phyloP scores from a whole-genome alignment of 2,797 vertebrate genomes.

The Nyctibius grandis region DNA sequence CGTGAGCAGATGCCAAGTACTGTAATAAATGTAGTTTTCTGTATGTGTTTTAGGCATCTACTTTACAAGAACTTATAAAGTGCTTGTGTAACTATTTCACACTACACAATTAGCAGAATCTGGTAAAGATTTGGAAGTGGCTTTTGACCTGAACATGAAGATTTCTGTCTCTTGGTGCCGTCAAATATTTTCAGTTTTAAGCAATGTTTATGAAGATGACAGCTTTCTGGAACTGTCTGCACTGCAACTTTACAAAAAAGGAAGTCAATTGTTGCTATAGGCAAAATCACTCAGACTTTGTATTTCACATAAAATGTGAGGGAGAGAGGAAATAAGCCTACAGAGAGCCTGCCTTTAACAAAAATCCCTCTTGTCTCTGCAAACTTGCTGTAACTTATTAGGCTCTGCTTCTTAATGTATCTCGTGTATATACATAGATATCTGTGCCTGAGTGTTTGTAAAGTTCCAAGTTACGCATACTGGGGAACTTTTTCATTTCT shows the following conservation, averaged over 20 bases:
- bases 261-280: not conserved
- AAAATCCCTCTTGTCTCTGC: not conserved
- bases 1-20: not conserved
- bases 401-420: not conserved
- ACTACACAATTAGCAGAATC: not conserved
- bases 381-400: not conserved
- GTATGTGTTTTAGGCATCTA: not conserved
- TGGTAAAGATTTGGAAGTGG: not conserved
- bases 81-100: not conserved
- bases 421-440: not conserved
- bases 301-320: not conserved
- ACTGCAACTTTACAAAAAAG: not conserved
- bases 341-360: not conserved
- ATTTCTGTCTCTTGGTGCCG: not conserved
- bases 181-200: not conserved
- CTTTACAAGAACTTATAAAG: not conserved
- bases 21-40: not conserved
- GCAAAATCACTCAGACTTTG: not conserved
- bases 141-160: not conserved
- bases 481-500: not conserved
- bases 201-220: not conserved
- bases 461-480: not conserved
- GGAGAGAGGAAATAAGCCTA: not conserved
- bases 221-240: not conserved
- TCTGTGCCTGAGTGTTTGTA: not conserved